Base-by-base conservation (phyloP, 2,888 invertebrate genomes). In the Hymenopus coronatus region DNA sequence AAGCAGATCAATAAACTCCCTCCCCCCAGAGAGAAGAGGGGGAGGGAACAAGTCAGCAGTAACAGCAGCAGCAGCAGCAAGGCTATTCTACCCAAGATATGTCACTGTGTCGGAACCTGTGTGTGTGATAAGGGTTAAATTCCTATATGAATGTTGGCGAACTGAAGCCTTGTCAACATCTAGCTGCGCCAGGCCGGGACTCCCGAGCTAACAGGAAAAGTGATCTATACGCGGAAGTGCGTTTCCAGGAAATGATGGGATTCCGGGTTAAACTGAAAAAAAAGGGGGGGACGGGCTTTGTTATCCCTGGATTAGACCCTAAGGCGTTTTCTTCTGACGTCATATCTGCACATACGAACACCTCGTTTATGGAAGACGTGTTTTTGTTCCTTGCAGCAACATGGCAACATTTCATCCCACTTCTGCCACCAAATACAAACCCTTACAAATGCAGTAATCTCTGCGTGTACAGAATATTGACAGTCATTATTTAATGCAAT, bases 61-160 rank as follows among this genome's bases (percentile, higher is more conserved):
- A 40, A 30, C 82, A 81, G 30, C 84, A 84, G 84, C 84, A 84
- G 84, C 84, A 84, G 54, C 54, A 70, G 54, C 54, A 70, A 70
- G 46, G 84, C 84, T 84, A 84, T 84, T 84, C 84, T 84, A 84
- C 40, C 84, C 84, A 82, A 88, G 88, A 88, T 88, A 88, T 88
- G 88, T 88, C 88, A 88, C 88, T 91, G 91, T 89, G 92, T 84
- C 84, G 84, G 84, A 84, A 84, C 84, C 84, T 84, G 84, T 33
- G 84, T 84, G 84, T 84, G 93, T 93, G 93, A 94, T 93, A 93
- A 93, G 93, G 93, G 93, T 94, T 93, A 93, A 93, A 93, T 93
- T 93, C 93, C 93, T 92, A 93, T 92, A 92, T 92, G 92, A 91
- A 92, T 92, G 91, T 91, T 90, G 91, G 91, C 91, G 90, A 90